Conservation (phyloP, 2,113 vertebrate species). For the Empidonax traillii region DNA sequence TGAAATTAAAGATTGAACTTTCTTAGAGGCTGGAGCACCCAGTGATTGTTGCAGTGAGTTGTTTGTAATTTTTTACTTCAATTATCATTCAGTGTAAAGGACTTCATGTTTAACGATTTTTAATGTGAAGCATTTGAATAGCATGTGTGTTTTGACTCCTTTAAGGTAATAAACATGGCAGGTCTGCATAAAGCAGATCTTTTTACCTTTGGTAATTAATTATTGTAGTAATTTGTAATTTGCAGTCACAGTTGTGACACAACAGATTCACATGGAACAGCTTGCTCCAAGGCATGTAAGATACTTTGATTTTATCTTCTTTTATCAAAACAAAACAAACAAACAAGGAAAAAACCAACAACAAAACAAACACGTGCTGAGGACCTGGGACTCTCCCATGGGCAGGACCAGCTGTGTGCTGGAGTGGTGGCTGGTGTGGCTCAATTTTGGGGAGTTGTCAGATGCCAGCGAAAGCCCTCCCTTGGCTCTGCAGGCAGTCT, state of each 20-base stretch:
- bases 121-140: neutral
- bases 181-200: neutral
- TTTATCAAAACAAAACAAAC: neutral
- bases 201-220: neutral
- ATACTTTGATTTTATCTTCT: neutral
- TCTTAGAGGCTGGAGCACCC: neutral
- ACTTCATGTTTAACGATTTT: neutral
- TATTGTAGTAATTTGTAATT: neutral
- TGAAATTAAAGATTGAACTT: neutral
- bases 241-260: neutral
- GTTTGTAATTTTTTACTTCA: neutral
- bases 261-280: neutral
- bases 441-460: neutral
- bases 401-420: neutral
- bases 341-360: no score
- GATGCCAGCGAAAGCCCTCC: neutral
- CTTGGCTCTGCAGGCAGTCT: neutral
- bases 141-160: neutral
- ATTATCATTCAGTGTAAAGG: neutral
- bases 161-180: neutral
- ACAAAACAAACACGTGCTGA: neutral
- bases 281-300: neutral
- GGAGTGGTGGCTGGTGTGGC: neutral
- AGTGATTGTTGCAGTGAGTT: neutral
- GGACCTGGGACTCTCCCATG: rapidly evolving